These are phyloP conservation scores for Luperina nickerlii DNA, from an alignment of 2,888 invertebrate species.

Conservation along the genomic window DNA sequence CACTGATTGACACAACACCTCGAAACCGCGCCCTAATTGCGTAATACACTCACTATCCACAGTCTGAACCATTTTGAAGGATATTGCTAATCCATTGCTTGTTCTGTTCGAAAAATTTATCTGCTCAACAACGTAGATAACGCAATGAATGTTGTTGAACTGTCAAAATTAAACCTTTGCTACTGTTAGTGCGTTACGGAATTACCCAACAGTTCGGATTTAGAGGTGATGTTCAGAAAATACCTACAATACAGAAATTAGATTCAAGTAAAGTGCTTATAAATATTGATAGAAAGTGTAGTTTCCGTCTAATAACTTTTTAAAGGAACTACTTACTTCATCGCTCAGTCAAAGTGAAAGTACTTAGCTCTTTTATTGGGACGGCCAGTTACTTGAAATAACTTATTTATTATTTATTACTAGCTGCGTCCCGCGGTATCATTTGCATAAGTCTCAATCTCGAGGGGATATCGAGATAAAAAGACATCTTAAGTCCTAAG, in stretches of 20 bases:
- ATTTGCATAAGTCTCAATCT: neutral
- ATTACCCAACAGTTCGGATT: neutral
- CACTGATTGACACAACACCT: neutral
- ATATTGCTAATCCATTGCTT: neutral
- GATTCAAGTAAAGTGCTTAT: conserved; percentile 20
- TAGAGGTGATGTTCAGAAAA: neutral
- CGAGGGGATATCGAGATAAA: no score
- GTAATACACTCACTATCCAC: neutral
- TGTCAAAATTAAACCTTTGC: neutral
- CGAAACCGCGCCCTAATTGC: no score
- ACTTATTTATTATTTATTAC: neutral
- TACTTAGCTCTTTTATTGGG: conserved; percentile 27
- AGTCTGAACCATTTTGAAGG: neutral
- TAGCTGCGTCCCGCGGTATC: neutral
- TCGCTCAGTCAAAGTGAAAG: conserved; percentile 51
- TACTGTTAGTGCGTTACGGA: neutral
- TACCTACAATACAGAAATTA: neutral
- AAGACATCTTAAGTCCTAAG: no score
- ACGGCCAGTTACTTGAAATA: conserved; percentile 9
- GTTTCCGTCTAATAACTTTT: conserved; percentile 59
- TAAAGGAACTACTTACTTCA: conserved; percentile 56
- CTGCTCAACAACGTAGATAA: neutral
- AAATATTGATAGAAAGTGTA: conserved; percentile 34
- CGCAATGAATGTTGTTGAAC: neutral
- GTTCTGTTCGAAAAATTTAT: neutral